Evolutionary conservation across 1,140 invertebrate species (phyloP), one percentile per base, ranked within the genome.

Genomic region (Lucilia cuprina): DNA sequence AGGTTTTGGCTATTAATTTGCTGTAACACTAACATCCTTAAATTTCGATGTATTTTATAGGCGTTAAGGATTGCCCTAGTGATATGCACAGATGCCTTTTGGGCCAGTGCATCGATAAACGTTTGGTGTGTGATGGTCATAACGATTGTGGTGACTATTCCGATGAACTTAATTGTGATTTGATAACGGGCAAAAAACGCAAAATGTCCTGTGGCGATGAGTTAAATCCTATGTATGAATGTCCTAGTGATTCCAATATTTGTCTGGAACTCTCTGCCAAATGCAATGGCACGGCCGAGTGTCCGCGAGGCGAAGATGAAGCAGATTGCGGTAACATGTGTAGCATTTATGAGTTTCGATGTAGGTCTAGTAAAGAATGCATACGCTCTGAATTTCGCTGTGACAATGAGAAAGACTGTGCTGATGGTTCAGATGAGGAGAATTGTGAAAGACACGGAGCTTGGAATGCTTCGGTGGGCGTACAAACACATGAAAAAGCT

Each of bases 281-380:
- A 3, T 96, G 95, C 91, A 95, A 96, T 89, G 93, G 93, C 8
- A 94, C 94, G 83, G 85, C 91, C 2, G 96, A 97, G 82, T 96
- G 96, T 88, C 93, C 94, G 0, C 93, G 94, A 60, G 93, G 93
- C 3, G 94, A 93, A 75, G 94, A 95, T 85, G 95, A 95, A 86
- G 87, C 86, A 0, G 91, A 92, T 7, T 95, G 94, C 83, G 90
- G 88, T 0, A 87, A 86, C 8, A 82, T 89, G 41, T 93, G 92
- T 86, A 87, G 89, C 74, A 85, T 91, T 2, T 92, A 93, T 55
- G 93, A 94, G 85, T 92, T 92, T 50, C 92, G 93, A 86, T 96
- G 95, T 87, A 86, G 86, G 0, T 85, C 85, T 0, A 92, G 89
- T 35, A 87, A 91, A n/a, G 86, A 92, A 74, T 94, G 93, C 86